These are phyloP conservation scores for Caenorhabditis sp. DNA, from an alignment of 2,888 invertebrate genomes.

Conservation along the genomic window DNA sequence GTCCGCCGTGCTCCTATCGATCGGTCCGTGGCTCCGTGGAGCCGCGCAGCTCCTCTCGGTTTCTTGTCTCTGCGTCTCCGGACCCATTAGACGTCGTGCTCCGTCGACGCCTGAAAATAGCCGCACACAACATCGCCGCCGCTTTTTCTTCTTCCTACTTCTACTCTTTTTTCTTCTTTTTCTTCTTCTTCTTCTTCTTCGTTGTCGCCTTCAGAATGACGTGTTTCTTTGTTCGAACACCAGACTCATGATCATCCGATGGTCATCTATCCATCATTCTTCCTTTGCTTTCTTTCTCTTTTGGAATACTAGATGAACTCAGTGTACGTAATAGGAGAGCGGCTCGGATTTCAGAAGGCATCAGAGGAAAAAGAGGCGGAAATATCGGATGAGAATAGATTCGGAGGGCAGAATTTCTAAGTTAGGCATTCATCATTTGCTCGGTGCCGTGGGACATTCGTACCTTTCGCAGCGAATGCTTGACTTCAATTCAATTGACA, in stretches of 20 bases:
- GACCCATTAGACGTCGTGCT: constrained; percentile 38
- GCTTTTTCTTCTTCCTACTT: neutral
- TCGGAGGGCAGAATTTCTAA: no score
- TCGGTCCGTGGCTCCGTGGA: constrained; percentile 12
- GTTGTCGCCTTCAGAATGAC: constrained; percentile 32
- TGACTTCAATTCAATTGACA: no score
- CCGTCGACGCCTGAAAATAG: constrained; percentile 54
- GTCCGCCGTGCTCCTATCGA: constrained; percentile 36
- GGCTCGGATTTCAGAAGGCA: constrained; percentile 22
- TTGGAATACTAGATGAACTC: constrained; percentile 3
- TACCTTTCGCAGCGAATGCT: no score
- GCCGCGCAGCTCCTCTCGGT: constrained; percentile 14
- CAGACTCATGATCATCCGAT: constrained; percentile 34
- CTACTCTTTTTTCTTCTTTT: neutral
- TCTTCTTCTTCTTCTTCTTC: constrained; percentile 13
- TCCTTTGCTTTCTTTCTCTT: neutral
- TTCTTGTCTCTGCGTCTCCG: constrained; percentile 20
- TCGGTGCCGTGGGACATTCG: no score
- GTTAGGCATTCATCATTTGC: no score
- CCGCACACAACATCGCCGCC: constrained; percentile 37
- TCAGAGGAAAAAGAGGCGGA: no score
- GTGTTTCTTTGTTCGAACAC: constrained; percentile 21
- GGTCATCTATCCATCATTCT: constrained; percentile 1
- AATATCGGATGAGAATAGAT: no score
- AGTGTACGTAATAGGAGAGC: constrained; percentile 16